Conservation (phyloP, 2,797 vertebrate species). For the Stomatorhinus walkeri region DNA sequence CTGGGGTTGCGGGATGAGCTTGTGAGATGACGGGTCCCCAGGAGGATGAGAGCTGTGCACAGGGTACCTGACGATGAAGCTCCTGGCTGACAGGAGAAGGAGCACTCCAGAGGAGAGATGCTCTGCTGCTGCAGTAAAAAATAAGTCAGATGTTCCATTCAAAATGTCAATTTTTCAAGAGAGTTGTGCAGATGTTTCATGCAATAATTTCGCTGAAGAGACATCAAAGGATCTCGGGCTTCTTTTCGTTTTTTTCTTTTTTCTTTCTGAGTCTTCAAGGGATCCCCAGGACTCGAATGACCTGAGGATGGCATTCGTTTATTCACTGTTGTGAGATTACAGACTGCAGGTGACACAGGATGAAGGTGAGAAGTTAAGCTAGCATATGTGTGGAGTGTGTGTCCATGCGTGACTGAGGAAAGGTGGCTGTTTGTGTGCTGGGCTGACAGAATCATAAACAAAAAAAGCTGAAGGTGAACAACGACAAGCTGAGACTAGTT, state of each 20-base stretch:
- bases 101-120: not conserved
- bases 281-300: not conserved
- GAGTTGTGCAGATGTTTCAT: not conserved
- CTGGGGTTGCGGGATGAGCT: not conserved
- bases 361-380: not conserved
- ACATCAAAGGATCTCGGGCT: not conserved
- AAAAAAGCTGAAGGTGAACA: not conserved
- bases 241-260: not conserved
- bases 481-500: not conserved
- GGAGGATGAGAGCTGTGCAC: not conserved
- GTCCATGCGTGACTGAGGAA: not conserved
- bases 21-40: not conserved
- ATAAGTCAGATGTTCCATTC: not conserved
- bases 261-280: not conserved
- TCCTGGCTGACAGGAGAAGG: not conserved
- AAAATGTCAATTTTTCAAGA: not conserved
- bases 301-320: not conserved
- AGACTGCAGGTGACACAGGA: not conserved
- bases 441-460: not conserved
- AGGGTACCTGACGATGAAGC: not conserved
- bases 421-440: not conserved
- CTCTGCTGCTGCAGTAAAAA: not conserved
- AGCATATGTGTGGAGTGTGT: not conserved
- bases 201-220: not conserved
- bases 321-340: not conserved